Base-by-base conservation (phyloP, 2,113 vertebrate species). In the Labeo catla region DNA sequence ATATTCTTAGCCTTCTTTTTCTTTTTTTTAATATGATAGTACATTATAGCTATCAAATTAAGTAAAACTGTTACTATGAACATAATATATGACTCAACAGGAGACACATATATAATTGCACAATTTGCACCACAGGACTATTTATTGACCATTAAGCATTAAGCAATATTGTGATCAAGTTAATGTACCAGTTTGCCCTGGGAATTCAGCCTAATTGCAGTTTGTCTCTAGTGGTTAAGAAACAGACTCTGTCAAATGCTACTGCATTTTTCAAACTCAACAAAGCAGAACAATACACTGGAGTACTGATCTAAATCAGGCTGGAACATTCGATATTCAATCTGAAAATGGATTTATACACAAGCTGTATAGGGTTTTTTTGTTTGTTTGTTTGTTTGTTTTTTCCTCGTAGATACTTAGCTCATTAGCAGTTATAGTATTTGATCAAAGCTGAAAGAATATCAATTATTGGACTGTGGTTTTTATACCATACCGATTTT, bases 141-240 rank as follows among this genome's bases (percentile, higher is more conserved):
- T 81, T 81, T 65, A 47, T 81, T 81, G 59, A 81, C 79, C 59
- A 81, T 0, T 81, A 43, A 49, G 43, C 79, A 81, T 81, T 81
- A 81, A 66, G 28, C 12, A 81, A 65, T 81, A 65, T 81, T 49
- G 59, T 34, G 59, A 65, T 81, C 49, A 59, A 63, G 59, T 66
- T 81, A 81, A 81, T 49, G 79, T 13, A 65, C n/a, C 59, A 63
- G 59, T 81, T 49, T 28, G 43, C 43, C 79, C 8, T 19, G 79
- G 79, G 59, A 47, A 81, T 81, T 81, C 43, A 16, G 12, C 23
- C 59, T 65, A 81, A 81, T 81, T 81, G 79, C 79, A 19, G n/a
- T 49, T 47, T 49, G 59, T 49, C 79, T 81, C 79, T 43, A 66
- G 13, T 81, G 59, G 59, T 47, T 65, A 11, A 66, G 57, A 76